Base-by-base conservation (phyloP, 2,797 vertebrate genomes). In the Brachyrhaphis roseni region DNA sequence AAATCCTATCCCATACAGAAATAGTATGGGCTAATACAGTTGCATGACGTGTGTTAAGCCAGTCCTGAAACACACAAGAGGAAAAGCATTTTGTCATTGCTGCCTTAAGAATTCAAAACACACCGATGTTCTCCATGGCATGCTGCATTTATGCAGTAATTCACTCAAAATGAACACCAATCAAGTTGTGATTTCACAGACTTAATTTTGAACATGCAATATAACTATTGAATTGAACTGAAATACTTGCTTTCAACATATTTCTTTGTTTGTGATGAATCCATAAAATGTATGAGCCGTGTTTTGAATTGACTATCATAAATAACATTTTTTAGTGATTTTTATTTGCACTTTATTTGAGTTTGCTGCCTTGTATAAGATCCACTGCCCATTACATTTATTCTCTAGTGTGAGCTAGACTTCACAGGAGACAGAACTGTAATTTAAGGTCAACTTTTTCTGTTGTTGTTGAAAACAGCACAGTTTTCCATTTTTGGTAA, bases 401-500 rank as follows among this genome's bases (percentile, higher is more conserved):
- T 74, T 80, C 57, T 82, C 82, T 84, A 75, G 80, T 49, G 51
- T 83, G 84, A 84, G 82, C 72, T 75, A 75, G 43, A 53, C 71
- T 73, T 76, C 53, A 73, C 76, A 34, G 49, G 4, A 8, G 23
- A 72, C 72, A 79, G 57, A 70, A 12, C 20, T 43, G 59, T 68
- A 73, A 72, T 80, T 62, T 82, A 28, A 28, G n/a, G 55, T n/a
- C 55, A 5, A 12, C n/a, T 57, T 55, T 57, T 57, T 13, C 4
- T 13, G 55, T 28, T 57, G 89, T 85, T 82, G 86, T 87, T 75
- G 81, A 81, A 86, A 88, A 80, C 85, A 82, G 80, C 80, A 15
- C 28, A 84, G 85, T 88, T 89, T 77, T 89, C 86, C 74, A 89
- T 74, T 85, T 49, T 73, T 84, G 82, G 78, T 87, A 84, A 81